phyloP scores from a whole-genome alignment of 2,113 vertebrate species.

The Origma solitaria region DNA sequence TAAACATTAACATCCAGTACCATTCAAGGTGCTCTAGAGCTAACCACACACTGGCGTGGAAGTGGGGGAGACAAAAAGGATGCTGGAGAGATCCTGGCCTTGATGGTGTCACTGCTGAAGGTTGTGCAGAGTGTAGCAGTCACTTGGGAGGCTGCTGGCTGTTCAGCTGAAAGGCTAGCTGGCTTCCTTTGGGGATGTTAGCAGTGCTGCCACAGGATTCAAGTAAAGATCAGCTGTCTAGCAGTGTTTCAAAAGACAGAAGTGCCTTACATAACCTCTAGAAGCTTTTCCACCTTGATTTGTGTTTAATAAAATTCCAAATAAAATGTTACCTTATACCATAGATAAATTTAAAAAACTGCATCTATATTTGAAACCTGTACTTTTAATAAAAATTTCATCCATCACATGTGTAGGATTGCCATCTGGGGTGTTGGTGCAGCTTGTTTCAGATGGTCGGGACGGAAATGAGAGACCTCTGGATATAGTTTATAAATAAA shows the following conservation, averaged over 20 bases:
- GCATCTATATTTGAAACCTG: neutral
- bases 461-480: too few relatives aligned
- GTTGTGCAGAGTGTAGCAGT: neutral
- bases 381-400: neutral
- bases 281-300: neutral
- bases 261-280: neutral
- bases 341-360: neutral
- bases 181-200: neutral
- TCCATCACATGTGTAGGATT: neutral
- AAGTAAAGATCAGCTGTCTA: neutral
- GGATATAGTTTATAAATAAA: too few relatives aligned
- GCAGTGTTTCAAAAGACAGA: neutral
- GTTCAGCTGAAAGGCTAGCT: neutral
- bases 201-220: neutral
- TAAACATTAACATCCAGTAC: too few relatives aligned
- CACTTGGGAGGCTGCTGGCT: neutral
- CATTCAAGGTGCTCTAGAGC: neutral
- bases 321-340: neutral
- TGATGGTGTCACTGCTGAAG: neutral
- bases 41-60: neutral
- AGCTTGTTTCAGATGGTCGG: too few relatives aligned
- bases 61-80: rapidly evolving
- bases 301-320: neutral
- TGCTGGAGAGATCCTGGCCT: neutral
- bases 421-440: too few relatives aligned